These are phyloP conservation scores for Syndactyla subalaris DNA, from an alignment of 2,797 vertebrate genomes.

Conservation along the genomic window DNA sequence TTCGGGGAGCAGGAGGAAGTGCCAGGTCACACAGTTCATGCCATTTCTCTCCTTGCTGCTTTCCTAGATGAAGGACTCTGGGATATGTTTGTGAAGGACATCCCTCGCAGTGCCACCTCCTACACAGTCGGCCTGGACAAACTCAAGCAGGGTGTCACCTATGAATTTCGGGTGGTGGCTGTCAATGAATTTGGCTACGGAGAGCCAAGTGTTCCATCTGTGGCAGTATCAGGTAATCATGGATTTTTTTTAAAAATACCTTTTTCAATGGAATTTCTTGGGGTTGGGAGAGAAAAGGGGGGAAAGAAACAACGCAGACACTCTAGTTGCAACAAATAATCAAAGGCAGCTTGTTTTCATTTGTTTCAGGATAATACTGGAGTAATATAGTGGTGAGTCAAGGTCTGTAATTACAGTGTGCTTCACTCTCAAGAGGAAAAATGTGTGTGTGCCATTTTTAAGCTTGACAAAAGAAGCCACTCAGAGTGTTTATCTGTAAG, in stretches of 20 bases:
- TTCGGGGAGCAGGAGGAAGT: background rate
- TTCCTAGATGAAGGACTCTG: slow-evolving; percentile 91
- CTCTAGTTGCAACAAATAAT: background rate
- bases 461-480: background rate
- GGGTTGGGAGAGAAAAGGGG: fast-evolving
- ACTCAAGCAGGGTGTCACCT: slow-evolving; percentile 90
- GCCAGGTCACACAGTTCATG: background rate
- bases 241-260: fast-evolving
- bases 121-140: slow-evolving; percentile 86
- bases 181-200: slow-evolving; percentile 91
- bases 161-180: slow-evolving; percentile 94
- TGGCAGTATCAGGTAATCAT: slow-evolving; percentile 86
- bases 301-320: background rate
- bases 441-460: background rate
- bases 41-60: background rate
- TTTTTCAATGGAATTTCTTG: background rate
- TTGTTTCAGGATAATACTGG: background rate
- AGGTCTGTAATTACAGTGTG: background rate
- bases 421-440: background rate
- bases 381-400: background rate
- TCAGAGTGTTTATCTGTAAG: background rate
- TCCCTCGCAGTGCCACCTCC: slow-evolving; percentile 86
- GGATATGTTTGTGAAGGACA: slow-evolving; percentile 91
- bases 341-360: background rate
- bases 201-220: slow-evolving; percentile 89